Percentiles rank a stretch among this genome's conserved stretches.
Conservation (phyloP, 2,113 vertebrate species). For the Ovibos moschatus region DNA sequence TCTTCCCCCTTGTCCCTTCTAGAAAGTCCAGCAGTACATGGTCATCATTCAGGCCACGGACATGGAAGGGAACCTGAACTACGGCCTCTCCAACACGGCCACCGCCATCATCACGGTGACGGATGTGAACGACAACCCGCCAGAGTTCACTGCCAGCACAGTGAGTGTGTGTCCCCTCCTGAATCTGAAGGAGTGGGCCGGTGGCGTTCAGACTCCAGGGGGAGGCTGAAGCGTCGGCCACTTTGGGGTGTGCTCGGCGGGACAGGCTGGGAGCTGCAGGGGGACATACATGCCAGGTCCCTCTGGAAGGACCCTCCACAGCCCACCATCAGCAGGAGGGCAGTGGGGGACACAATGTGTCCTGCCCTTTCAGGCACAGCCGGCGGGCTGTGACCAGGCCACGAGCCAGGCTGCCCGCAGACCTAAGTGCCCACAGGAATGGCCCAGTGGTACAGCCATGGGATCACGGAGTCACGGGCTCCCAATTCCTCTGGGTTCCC, state of each 20-base stretch:
- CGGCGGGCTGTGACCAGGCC: background rate
- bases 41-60: conserved; percentile 97
- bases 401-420: background rate
- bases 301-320: background rate
- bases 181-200: background rate
- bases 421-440: background rate
- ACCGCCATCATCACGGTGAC: conserved; percentile 94
- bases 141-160: conserved; percentile 92
- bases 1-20: conserved; percentile 11
- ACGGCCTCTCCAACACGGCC: conserved; percentile 96
- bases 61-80: conserved; percentile 98
- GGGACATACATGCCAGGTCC: no score
- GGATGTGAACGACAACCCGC: conserved; percentile 97
- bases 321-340: background rate
- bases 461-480: rapidly evolving
- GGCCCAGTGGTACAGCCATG: background rate
- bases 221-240: background rate
- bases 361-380: rapidly evolving
- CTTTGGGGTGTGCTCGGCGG: background rate
- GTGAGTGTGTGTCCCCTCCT: conserved; percentile 81
- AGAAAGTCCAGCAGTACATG: conserved; percentile 98
- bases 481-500: background rate
- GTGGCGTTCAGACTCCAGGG: background rate
- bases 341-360: background rate
- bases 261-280: background rate